Conservation (phyloP, 2,888 invertebrate genomes). For the Apamea monoglypha region DNA sequence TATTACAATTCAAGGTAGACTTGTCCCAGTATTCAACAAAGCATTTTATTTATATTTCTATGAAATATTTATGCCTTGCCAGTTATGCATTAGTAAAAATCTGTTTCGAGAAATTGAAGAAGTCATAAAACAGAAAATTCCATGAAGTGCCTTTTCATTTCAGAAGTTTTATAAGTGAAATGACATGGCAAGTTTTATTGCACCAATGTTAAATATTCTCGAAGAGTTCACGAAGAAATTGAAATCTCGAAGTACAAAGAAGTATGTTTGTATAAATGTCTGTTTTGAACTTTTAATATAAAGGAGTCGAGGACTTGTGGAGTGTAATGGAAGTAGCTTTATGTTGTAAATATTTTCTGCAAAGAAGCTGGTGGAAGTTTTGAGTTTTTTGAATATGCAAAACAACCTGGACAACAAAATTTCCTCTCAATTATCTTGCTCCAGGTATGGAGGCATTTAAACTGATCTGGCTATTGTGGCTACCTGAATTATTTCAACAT, state of each 20-base stretch:
- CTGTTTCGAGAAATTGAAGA: constrained; percentile 7
- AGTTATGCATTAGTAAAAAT: not conserved
- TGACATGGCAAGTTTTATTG: constrained; percentile 32
- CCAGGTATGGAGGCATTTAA: not conserved
- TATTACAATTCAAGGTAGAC: not conserved
- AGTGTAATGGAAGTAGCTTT: constrained; percentile 1
- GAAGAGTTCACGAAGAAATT: constrained; percentile 35
- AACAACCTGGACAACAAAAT: not conserved
- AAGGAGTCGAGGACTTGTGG: constrained; percentile 28
- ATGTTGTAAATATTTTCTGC: constrained; percentile 5
- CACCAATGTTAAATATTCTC: constrained; percentile 28
- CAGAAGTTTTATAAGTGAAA: constrained; percentile 21
- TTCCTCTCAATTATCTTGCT: not conserved
- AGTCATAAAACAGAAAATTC: constrained; percentile 12
- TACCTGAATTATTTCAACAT: not conserved
- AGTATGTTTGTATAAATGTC: constrained; percentile 36
- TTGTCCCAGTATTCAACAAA: not conserved
- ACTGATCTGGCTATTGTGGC: not conserved
- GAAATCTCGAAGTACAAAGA: constrained; percentile 37
- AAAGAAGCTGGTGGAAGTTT: not conserved
- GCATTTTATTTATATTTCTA: not conserved
- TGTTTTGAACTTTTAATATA: constrained; percentile 37
- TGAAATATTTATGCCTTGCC: not conserved
- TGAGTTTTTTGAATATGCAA: not conserved
- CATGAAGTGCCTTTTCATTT: constrained; percentile 29